Conservation (phyloP, 1,140 invertebrate species). For the Ips typographus region DNA sequence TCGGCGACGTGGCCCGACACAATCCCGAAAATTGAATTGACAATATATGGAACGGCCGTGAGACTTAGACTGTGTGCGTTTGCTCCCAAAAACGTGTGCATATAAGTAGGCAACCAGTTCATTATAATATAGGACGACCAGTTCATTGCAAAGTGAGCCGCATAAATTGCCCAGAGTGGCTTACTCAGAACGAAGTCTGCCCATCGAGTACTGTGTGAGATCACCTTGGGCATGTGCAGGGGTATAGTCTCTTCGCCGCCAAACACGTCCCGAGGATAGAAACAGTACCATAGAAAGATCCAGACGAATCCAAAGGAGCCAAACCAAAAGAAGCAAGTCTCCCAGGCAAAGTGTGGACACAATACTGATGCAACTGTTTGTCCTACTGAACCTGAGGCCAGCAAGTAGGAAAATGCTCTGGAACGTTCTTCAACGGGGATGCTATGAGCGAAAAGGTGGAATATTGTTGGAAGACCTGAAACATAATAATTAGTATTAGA, state of each 20-base stretch:
- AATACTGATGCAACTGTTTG: constrained; percentile 76
- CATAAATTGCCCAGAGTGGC: constrained; percentile 77
- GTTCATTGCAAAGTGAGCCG: constrained; percentile 83
- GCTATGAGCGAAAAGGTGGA: constrained; percentile 76
- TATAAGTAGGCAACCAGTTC: constrained; percentile 81
- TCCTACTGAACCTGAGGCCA: constrained; percentile 74
- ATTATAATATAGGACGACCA: constrained; percentile 85
- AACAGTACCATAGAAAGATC: constrained; percentile 67
- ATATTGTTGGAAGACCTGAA: constrained; percentile 75
- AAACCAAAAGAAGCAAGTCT: constrained; percentile 72
- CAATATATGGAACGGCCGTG: constrained; percentile 75
- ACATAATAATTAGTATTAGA: too few relatives aligned
- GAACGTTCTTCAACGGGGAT: constrained; percentile 75
- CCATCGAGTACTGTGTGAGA: constrained; percentile 59
- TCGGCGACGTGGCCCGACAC: constrained; percentile 76
- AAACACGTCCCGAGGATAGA: constrained; percentile 60
- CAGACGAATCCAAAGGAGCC: constrained; percentile 71
- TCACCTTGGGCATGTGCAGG: constrained; percentile 66
- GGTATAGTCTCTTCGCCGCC: constrained; percentile 66
- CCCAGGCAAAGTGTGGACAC: constrained; percentile 68
- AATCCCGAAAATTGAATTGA: constrained; percentile 74
- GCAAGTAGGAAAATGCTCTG: constrained; percentile 74
- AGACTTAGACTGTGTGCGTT: constrained; percentile 73
- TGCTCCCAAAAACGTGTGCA: constrained; percentile 67
- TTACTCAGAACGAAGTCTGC: constrained; percentile 69